Conservation (phyloP, 2,888 invertebrate species). For the Apomyelois bistriatella region DNA sequence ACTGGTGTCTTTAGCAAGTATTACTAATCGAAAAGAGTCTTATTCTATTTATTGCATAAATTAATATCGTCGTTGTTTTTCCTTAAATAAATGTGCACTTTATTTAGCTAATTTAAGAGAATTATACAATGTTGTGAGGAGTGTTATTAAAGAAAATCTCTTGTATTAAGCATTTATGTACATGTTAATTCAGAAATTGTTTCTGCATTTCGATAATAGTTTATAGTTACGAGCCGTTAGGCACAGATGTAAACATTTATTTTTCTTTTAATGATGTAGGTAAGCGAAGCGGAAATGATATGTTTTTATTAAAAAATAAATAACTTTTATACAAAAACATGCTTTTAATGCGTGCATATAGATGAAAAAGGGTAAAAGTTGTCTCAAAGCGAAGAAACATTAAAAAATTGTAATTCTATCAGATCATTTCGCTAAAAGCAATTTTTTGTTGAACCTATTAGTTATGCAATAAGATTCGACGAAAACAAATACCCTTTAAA, state of each 20-base stretch:
- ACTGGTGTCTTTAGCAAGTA: neutral
- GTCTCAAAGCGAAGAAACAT: neutral
- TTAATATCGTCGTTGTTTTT: slow-evolving; percentile 14
- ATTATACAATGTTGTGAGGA: slow-evolving; percentile 36
- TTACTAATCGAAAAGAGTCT: no score
- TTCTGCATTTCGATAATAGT: slow-evolving; percentile 48
- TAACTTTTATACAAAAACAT: slow-evolving; percentile 30
- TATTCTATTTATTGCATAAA: slow-evolving; percentile 16
- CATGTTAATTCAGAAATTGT: slow-evolving; percentile 30
- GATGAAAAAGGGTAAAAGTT: slow-evolving; percentile 17
- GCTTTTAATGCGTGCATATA: slow-evolving; percentile 34
- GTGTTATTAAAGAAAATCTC: slow-evolving; percentile 32
- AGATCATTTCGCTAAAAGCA: neutral
- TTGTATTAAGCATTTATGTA: slow-evolving; percentile 24
- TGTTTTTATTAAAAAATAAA: neutral
- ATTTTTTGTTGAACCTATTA: no score
- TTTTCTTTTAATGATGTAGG: slow-evolving; percentile 25
- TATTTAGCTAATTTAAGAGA: slow-evolving; percentile 30
- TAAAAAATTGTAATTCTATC: neutral
- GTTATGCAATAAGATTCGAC: no score
- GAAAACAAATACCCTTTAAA: no score
- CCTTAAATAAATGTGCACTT: slow-evolving; percentile 31
- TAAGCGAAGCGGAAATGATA: neutral
- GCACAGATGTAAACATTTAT: slow-evolving; percentile 28
- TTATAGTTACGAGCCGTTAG: slow-evolving; percentile 28